Conservation (phyloP, 1,140 invertebrate species). For the Drosophila albomicans region DNA sequence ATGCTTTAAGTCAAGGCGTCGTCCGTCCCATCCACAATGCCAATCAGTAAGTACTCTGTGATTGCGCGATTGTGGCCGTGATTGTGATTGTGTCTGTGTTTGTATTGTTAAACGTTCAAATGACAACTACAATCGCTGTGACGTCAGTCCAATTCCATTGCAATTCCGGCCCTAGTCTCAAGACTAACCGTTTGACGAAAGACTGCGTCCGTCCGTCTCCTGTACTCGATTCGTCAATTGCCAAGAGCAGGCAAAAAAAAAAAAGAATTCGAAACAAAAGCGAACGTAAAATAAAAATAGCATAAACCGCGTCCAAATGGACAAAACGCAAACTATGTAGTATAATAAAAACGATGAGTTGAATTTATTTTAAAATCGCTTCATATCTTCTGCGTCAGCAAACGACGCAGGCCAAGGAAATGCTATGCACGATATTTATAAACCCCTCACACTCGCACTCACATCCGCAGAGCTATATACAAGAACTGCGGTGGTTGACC, state of each 20-base stretch:
- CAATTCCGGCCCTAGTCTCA: conserved; percentile 40
- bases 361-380: conserved; percentile 77
- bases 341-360: conserved; percentile 58
- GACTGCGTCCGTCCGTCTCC: conserved; percentile 7
- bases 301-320: conserved; percentile 48
- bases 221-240: conserved; percentile 57
- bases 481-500: neutral
- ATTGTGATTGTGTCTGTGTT: conserved; percentile 15
- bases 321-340: conserved; percentile 51
- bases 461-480: neutral
- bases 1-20: conserved; percentile 40
- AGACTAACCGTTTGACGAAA: conserved; percentile 68
- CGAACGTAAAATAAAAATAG: conserved; percentile 62
- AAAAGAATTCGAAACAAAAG: conserved; percentile 43
- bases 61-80: conserved; percentile 22
- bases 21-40: conserved; percentile 29
- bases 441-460: conserved; percentile 21
- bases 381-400: conserved; percentile 74
- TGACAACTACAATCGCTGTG: conserved; percentile 40
- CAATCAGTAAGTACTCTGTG: conserved; percentile 51
- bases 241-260: conserved; percentile 18
- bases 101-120: conserved; percentile 20
- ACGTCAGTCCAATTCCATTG: conserved; percentile 69
- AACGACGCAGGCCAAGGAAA: conserved; percentile 56
- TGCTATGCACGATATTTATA: conserved; percentile 55